phyloP scores from a whole-genome alignment of 2,797 vertebrate genomes.

The Coreius guichenoti region DNA sequence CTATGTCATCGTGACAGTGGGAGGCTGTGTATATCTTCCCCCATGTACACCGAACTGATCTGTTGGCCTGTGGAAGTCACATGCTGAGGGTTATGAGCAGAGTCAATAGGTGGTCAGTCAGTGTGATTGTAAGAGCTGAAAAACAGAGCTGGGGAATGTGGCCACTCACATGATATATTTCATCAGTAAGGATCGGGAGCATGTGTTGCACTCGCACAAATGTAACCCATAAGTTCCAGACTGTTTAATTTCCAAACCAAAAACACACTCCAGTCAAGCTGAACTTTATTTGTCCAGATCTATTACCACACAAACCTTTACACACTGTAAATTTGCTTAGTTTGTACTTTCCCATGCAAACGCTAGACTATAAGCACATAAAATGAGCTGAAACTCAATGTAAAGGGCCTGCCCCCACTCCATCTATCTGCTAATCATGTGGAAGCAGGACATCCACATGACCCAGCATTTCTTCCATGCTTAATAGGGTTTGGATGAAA shows the following conservation, averaged over 20 bases:
- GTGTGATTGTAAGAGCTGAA: constrained; percentile 34
- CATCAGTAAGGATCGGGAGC: background rate
- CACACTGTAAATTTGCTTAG: background rate
- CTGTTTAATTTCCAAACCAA: background rate
- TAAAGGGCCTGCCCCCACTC: constrained; percentile 28
- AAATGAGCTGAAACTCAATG: constrained; percentile 26
- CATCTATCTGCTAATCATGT: constrained; percentile 39
- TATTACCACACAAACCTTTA: background rate
- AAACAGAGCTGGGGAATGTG: constrained; percentile 56
- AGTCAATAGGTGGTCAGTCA: constrained; percentile 21
- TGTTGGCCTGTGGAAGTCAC: constrained; percentile 48
- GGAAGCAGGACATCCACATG: constrained; percentile 53
- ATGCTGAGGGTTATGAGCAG: constrained; percentile 40
- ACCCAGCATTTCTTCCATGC: constrained; percentile 34
- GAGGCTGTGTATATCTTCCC: background rate
- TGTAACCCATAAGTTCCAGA: background rate
- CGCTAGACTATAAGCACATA: constrained; percentile 19
- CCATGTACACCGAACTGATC: constrained; percentile 13
- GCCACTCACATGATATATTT: constrained; percentile 70
- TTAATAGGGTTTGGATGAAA: constrained; percentile 36
- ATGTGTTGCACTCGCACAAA: constrained; percentile 10
- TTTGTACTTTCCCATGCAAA: constrained; percentile 55
- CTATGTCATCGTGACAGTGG: constrained; percentile 21
- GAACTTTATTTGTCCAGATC: constrained; percentile 26
- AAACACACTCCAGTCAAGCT: constrained; percentile 57